Base-by-base conservation (phyloP, 35 echinoderm and acorn worm genomes). In the Ophiothrix spiculata region DNA sequence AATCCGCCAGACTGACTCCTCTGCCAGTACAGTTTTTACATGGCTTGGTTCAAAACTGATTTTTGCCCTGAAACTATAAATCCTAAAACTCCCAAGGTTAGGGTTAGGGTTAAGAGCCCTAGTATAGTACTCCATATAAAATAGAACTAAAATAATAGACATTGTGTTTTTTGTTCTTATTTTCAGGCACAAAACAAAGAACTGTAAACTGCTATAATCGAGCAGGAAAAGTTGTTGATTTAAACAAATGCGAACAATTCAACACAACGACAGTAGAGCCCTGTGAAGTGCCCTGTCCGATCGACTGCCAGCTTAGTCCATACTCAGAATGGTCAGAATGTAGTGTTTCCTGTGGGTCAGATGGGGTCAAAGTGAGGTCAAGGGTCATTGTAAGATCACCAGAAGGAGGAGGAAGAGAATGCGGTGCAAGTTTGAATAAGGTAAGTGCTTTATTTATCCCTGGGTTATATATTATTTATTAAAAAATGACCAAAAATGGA, bases 261-360 rank as follows among this genome's bases (percentile, higher is more conserved):
- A 89, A 90, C 32, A 31, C 83, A 32, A 81, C 92, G 1, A 81
- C 88, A 1, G 60, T 39, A 1, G 79, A 87, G 39, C n/a, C 74
- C 0, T 97, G 95, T 46, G 37, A 85, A 1, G 40, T 97, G 13
- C 45, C 75, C 3, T 97, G 95, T 81, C 81, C 95, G 0, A 33
- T 90, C 10, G 89, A 90, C 81, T 97, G 95, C 74, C 79, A 93
- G 21, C 82, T 90, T 0, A 80, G 85, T 6, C 69, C 39, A 0
- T 91, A 90, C 39, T 85, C 91, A 0, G 39, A 82, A 32, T 93
- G 90, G 90, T 97, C 95, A 38, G 16, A 33, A 21, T 97, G 95
- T 82, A 93, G 46, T 35, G 83, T 64, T 17, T 40, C 39, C 21
- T 97, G 95, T 78, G 95, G 95, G 14, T 78, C 83, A 28, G 34